Conservation (phyloP, 2,888 invertebrate species). For the Trachelus tabidus region DNA sequence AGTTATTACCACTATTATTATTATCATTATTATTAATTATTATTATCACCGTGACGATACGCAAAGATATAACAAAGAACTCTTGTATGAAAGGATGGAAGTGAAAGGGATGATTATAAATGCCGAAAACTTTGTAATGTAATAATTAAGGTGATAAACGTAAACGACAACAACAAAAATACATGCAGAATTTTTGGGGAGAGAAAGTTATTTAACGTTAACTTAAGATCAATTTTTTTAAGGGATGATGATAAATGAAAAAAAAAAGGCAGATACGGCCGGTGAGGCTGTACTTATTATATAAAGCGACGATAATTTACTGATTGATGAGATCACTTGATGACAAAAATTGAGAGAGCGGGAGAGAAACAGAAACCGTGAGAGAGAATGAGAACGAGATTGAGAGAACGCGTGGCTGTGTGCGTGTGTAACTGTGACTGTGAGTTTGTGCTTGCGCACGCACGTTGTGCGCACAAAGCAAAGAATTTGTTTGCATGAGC, state of each 20-base stretch:
- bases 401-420: background rate
- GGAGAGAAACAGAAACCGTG: background rate
- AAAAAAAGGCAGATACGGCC: constrained; percentile 9
- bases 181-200: constrained; percentile 35
- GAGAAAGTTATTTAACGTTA: constrained; percentile 45
- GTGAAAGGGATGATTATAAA: constrained; percentile 3
- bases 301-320: constrained; percentile 41
- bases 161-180: constrained; percentile 18
- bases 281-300: constrained; percentile 15
- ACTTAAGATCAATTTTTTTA: constrained; percentile 47
- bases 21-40: constrained; percentile 39
- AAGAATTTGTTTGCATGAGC: background rate
- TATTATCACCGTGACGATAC: constrained; percentile 36
- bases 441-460: background rate
- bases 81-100: constrained; percentile 36
- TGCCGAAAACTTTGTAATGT: background rate
- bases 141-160: background rate
- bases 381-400: background rate
- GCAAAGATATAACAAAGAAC: constrained; percentile 38
- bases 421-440: background rate
- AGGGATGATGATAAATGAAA: constrained; percentile 8
- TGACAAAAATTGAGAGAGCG: background rate
- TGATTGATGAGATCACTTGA: constrained; percentile 24
- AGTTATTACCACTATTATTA: constrained; percentile 32
- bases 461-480: background rate